A percentile compares a stretch with the other conserved stretches of the same genome.
Evolutionary conservation across 2,113 vertebrate species (phyloP).

Genomic region (Pavo muticus): DNA sequence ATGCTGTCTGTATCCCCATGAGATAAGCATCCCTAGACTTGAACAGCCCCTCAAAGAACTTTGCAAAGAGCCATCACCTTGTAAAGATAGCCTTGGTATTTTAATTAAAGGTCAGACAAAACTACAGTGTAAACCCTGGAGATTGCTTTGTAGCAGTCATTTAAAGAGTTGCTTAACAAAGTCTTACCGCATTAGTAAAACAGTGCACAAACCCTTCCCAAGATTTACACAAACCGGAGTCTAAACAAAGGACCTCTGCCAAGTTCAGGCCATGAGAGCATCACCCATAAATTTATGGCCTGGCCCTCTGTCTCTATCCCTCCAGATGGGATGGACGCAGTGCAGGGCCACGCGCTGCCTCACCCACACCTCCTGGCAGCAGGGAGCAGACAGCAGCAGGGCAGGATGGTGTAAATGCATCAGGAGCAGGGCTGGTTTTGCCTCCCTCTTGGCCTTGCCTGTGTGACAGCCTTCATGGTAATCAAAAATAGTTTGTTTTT

Average conservation of each 20-base stretch:
- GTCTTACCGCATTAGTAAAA: background rate
- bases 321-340: accelerated
- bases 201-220: background rate
- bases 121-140: background rate
- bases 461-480: background rate
- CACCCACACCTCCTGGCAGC: accelerated
- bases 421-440: background rate
- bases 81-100: constrained; percentile 47
- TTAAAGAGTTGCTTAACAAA: constrained; percentile 45
- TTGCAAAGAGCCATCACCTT: background rate
- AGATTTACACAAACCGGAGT: background rate
- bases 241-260: background rate
- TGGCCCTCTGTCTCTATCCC: accelerated
- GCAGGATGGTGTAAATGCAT: accelerated
- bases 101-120: constrained; percentile 72
- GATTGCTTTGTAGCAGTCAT: constrained; percentile 37
- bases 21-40: background rate
- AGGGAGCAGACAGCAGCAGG: accelerated
- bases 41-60: background rate
- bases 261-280: background rate
- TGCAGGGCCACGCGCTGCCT: background rate
- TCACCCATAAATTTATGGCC: background rate
- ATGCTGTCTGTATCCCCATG: background rate
- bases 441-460: background rate
- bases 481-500: background rate